Evolutionary conservation across 2,888 invertebrate genomes (phyloP).

Genomic region (Scaptomyza parva): DNA sequence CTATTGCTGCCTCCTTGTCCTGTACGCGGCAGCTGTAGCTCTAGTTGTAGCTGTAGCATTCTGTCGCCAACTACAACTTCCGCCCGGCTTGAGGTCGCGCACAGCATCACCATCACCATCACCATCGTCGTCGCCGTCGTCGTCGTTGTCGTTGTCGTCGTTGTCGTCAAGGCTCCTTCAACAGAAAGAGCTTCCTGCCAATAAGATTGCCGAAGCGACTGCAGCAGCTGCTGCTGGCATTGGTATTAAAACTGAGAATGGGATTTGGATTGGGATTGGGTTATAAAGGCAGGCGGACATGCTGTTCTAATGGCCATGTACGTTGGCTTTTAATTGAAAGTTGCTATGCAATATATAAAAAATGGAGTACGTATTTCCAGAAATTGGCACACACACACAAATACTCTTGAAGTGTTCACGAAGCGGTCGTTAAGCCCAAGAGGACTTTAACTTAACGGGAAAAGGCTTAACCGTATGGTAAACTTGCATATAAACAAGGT

Average conservation of each 20-base stretch:
- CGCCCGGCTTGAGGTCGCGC: slow-evolving; percentile 72
- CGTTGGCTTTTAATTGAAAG: slow-evolving; percentile 56
- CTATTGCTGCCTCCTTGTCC: slow-evolving; percentile 57
- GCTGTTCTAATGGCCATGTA: slow-evolving; percentile 41
- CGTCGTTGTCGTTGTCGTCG: slow-evolving; percentile 27
- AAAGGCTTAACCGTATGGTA: too few species aligned
- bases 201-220: slow-evolving; percentile 62
- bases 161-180: slow-evolving; percentile 58
- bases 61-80: slow-evolving; percentile 39
- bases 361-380: slow-evolving; percentile 23
- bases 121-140: slow-evolving; percentile 1
- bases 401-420: background rate
- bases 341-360: slow-evolving; percentile 50
- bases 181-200: slow-evolving; percentile 54
- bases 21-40: slow-evolving; percentile 33
- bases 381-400: slow-evolving; percentile 8
- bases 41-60: too few species aligned
- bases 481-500: too few species aligned
- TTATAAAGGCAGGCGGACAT: slow-evolving; percentile 12
- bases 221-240: slow-evolving; percentile 22
- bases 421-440: background rate
- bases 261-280: background rate
- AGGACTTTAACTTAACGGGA: background rate
- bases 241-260: background rate
- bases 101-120: slow-evolving; percentile 6